phyloP scores from a whole-genome alignment of 30 jellyfish, hydroid and myxozoan species.

The Aurelia sp. region DNA sequence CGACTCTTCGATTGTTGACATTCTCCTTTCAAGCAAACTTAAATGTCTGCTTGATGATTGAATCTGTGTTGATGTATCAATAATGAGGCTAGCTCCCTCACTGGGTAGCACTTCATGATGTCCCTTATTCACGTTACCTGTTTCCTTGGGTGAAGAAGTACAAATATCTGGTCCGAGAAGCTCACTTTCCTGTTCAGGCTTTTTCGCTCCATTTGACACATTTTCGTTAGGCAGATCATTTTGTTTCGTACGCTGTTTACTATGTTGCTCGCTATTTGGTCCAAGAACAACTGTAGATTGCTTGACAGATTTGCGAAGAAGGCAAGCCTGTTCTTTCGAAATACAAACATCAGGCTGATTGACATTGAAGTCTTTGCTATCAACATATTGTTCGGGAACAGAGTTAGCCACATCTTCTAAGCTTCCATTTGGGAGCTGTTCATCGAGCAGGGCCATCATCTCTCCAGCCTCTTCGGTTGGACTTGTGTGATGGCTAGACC shows the following conservation, averaged over 20 bases:
- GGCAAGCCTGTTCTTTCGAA: neutral
- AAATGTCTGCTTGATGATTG: neutral
- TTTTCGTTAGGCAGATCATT: neutral
- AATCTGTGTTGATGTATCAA: neutral
- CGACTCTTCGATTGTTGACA: constrained; percentile 70
- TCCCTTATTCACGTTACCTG: too few species aligned
- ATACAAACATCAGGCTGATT: neutral
- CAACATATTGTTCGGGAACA: neutral
- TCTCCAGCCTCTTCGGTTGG: constrained; percentile 39
- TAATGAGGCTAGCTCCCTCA: too few species aligned
- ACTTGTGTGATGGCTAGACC: constrained; percentile 57
- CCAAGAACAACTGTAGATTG: neutral
- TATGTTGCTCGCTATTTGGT: too few species aligned
- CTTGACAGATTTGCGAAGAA: constrained; percentile 3
- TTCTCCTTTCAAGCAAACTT: constrained; percentile 29
- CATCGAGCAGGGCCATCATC: neutral
- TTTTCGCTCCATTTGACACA: too few species aligned
- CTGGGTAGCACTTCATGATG: too few species aligned
- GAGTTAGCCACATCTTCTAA: too few species aligned
- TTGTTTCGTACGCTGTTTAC: too few species aligned
- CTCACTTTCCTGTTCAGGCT: neutral
- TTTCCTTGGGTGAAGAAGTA: neutral
- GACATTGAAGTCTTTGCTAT: neutral
- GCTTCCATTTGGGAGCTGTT: neutral
- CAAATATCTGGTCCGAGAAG: too few species aligned